Conservation (phyloP, 2,797 vertebrate genomes). For the Molothrus ater region DNA sequence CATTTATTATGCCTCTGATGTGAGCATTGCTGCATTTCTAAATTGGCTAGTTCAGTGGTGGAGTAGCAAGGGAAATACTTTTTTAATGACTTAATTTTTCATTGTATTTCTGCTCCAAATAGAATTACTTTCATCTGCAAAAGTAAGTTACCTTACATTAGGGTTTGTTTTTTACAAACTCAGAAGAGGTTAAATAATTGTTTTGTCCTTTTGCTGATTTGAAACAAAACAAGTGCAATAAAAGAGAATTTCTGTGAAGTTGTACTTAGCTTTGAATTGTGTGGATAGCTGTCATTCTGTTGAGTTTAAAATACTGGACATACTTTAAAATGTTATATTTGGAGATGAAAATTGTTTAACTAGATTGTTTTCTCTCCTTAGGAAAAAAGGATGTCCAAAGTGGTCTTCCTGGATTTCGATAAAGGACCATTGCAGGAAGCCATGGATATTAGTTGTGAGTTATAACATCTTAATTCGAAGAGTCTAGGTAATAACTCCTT, state of each 20-base stretch:
- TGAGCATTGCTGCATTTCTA: neutral
- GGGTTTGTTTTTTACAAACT: neutral
- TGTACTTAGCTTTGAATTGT: neutral
- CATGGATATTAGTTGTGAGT: conserved; percentile 57
- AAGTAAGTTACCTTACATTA: neutral
- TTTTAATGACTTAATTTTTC: neutral
- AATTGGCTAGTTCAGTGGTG: neutral
- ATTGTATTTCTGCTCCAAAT: neutral
- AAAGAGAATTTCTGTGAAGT: neutral
- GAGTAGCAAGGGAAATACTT: neutral
- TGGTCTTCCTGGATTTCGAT: conserved; percentile 21
- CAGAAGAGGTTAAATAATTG: neutral
- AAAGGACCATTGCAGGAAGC: conserved; percentile 49
- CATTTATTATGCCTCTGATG: neutral
- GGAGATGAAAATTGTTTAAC: neutral
- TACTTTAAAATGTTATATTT: neutral
- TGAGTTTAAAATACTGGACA: neutral
- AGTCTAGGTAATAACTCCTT: conserved; percentile 16
- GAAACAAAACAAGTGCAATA: neutral
- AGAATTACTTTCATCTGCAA: neutral
- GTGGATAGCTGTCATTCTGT: neutral
- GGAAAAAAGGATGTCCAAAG: conserved; percentile 34
- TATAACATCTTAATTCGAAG: conserved; percentile 36
- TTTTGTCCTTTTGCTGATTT: neutral
- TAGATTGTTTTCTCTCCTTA: conserved; percentile 20